Percentiles rank a stretch among this genome's conserved stretches.
These are phyloP conservation scores for Neosilurus hyrtlii DNA, from an alignment of 2,797 vertebrate genomes.

Conservation along the genomic window DNA sequence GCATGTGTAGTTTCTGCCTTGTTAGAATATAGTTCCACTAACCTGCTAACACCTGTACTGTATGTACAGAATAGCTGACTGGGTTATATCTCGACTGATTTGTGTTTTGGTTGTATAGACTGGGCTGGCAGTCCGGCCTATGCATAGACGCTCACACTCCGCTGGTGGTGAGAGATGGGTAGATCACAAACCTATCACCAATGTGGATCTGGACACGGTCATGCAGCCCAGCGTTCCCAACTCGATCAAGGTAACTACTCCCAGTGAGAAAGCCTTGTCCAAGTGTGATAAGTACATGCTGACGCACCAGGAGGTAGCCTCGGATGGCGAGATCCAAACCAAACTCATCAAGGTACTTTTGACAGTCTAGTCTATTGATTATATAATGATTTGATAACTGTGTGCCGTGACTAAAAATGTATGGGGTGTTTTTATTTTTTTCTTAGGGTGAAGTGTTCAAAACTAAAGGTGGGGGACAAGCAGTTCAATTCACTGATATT, in stretches of 20 bases:
- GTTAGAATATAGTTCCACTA: slow-evolving; percentile 32
- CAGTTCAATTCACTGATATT: slow-evolving; percentile 93
- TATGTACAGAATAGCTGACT: background rate
- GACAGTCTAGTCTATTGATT: background rate
- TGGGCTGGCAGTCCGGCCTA: slow-evolving; percentile 68
- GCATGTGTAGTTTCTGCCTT: slow-evolving; percentile 62
- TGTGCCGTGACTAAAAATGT: background rate
- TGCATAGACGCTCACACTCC: slow-evolving; percentile 84
- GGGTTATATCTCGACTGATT: slow-evolving; percentile 19
- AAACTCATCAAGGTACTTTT: slow-evolving; percentile 88
- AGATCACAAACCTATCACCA: slow-evolving; percentile 87
- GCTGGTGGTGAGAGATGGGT: slow-evolving; percentile 92
- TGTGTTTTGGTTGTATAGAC: slow-evolving; percentile 77
- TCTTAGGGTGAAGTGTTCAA: slow-evolving; percentile 88
- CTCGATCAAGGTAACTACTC: slow-evolving; percentile 84
- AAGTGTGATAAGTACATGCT: slow-evolving; percentile 94
- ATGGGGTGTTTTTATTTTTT: background rate
- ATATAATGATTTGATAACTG: background rate
- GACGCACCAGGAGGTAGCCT: slow-evolving; percentile 94
- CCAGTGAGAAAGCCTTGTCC: slow-evolving; percentile 87
- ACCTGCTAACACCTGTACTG: slow-evolving; percentile 25
- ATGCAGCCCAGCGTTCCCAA: slow-evolving; percentile 88
- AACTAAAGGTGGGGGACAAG: slow-evolving; percentile 89
- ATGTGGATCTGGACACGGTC: slow-evolving; percentile 85
- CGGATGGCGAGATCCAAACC: slow-evolving; percentile 92